Base-by-base conservation (phyloP, 2,888 invertebrate species). In the Notodonta dromedarius region DNA sequence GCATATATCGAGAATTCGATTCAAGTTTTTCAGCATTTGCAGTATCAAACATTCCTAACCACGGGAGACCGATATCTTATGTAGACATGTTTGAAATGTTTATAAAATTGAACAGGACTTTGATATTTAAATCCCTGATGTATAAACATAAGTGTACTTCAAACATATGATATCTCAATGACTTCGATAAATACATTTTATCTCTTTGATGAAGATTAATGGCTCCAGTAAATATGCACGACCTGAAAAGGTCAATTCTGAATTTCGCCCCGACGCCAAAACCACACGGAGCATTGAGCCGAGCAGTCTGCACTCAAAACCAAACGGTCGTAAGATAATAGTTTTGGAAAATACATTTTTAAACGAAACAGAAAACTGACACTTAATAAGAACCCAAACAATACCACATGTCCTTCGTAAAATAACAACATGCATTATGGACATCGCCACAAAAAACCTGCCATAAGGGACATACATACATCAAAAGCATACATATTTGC, bases 401-500 rank as follows among this genome's bases (percentile, higher is more conserved):
- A 46, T 11, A 13, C 13, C 4, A 0, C 13, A 46, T 61, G 55
- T 65, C 42, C 32, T 9, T 69, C 24, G 24, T 24, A 24, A n/a
- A 55, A 16, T 0, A 50, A 50, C 50, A 55, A 44, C 42, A 44
- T 42, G 44, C 12, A 69, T 74, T 76, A 71, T 68, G 60, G 66
- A 62, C 56, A 58, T 54, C 39, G 66, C 65, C 56, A 54, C 65
- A 68, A 57, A 61, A 58, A 67, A 66, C 68, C 56, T 58, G 59
- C 67, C 48, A 46, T 50, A n/a, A 60, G 65, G 70, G 70, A 60
- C 68, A n/a, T n/a, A n/a, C n/a, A n/a, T n/a, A n/a, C n/a, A 65
- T 73, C 63, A 74, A 77, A 77, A 56, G 67, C 65, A 66, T 72
- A 66, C 66, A 74, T 76, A 76, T 75, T 76, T 68, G 73, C 66